Evolutionary conservation across 2,797 vertebrate species (phyloP), one percentile per base, ranked within the genome.

Genomic region (Chelmon rostratus): DNA sequence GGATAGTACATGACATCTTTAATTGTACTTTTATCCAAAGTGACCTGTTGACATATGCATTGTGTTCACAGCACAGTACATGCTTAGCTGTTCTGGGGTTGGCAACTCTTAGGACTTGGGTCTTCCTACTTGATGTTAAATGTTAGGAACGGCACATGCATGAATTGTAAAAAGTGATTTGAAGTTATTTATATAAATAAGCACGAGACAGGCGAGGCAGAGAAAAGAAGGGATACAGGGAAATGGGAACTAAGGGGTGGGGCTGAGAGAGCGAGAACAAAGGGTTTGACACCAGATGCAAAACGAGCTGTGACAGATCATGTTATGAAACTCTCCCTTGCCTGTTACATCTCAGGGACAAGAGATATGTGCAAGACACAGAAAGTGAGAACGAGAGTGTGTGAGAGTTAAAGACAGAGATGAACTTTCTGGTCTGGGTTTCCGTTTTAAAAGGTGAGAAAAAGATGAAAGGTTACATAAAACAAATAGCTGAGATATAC

Each of bases 191-290:
- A 56, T 61, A 31, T 47, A 15, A 65, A 40, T 9, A 49, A 38
- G 6, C 44, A 57, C 18, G 37, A 38, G 18, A 33, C 68, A 68
- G 73, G 31, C 11, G 38, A 78, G 40, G 59, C 49, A 37, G 57
- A 72, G 76, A 68, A 77, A 73, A 53, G 11, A 16, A 42, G 57
- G 64, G 70, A 77, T 53, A 59, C 18, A 0, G 31, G 49, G 58
- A 72, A 49, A 80, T 49, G 37, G 58, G 53, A 79, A 75, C 23
- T 70, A 69, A 81, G 58, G 57, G 81, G 64, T 10, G 47, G 12
- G 44, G 33, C 42, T 73, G 79, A 85, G 73, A 28, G 63, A 65
- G n/a, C n/a, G 63, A 79, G 72, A 86, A 86, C 79, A 88, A 86
- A 90, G 75, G 66, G 42, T 67, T 63, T 49, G 62, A 84, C 62